phyloP scores from a whole-genome alignment of 2,113 vertebrate species.

The Serranochromis macrocephalus region DNA sequence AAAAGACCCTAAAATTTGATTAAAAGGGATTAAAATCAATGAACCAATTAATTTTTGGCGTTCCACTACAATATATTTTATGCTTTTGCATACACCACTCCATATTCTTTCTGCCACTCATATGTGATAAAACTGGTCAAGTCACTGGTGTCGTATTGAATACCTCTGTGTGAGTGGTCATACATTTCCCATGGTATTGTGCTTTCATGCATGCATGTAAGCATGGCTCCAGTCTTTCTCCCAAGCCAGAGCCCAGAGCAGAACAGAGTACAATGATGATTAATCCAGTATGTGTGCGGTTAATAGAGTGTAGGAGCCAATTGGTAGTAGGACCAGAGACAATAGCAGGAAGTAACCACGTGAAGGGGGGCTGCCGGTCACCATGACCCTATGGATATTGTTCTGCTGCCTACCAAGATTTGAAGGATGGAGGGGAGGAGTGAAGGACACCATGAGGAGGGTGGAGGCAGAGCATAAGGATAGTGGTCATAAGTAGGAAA shows the following conservation, averaged over 20 bases:
- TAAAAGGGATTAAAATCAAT: not conserved
- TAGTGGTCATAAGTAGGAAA: conserved; percentile 16
- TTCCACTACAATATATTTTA: not conserved
- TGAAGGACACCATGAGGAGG: conserved; percentile 9
- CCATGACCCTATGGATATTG: conserved; percentile 63
- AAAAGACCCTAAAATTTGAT: not conserved
- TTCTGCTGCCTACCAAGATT: conserved; percentile 47
- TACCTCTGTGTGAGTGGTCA: not conserved
- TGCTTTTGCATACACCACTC: not conserved
- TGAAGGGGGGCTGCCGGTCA: conserved; percentile 48
- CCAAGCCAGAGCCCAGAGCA: not conserved
- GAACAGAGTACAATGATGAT: not conserved
- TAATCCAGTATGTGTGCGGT: conserved; percentile 16
- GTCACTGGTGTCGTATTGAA: not conserved
- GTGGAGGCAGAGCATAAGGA: not conserved
- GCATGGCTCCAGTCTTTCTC: conserved; percentile 10
- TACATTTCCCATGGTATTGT: not conserved
- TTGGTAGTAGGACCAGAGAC: conserved; percentile 39
- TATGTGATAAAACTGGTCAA: not conserved
- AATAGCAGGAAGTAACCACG: conserved; percentile 62
- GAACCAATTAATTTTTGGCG: not conserved
- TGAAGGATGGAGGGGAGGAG: conserved; percentile 52
- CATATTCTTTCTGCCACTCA: not conserved
- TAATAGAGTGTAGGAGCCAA: conserved; percentile 48
- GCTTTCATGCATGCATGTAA: not conserved